A percentile compares a stretch with the other conserved stretches of the same genome.
Conservation (phyloP, 2,888 invertebrate genomes). For the Himalopsyche tibetana region DNA sequence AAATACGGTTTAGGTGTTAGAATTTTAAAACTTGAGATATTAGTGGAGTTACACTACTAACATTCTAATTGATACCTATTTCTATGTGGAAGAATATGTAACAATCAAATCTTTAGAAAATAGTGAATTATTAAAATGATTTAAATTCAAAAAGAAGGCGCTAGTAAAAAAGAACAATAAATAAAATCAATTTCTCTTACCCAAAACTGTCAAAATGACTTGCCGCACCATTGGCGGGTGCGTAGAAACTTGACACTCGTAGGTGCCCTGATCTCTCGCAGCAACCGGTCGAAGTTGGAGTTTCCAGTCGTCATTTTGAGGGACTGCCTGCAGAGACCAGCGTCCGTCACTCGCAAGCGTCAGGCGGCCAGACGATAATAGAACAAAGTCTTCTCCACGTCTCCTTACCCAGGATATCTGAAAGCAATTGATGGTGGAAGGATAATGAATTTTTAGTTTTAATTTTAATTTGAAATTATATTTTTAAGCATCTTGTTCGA, state of each 20-base stretch:
- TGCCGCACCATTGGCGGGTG: constrained; percentile 85
- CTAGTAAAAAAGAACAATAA: not conserved
- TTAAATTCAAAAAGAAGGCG: no score
- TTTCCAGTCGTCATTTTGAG: constrained; percentile 85
- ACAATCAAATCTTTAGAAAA: no score
- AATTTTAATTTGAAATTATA: no score
- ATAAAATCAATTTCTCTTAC: constrained; percentile 74
- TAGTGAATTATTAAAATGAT: no score
- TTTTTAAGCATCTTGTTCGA: no score
- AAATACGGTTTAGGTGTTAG: no score
- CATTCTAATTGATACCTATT: no score
- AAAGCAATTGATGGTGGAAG: constrained; percentile 52
- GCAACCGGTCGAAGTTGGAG: constrained; percentile 84
- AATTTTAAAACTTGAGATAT: no score
- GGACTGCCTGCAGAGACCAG: constrained; percentile 82
- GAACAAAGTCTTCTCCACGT: constrained; percentile 81
- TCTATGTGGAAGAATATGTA: no score
- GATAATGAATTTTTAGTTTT: no score
- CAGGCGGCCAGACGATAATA: constrained; percentile 83
- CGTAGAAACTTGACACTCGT: constrained; percentile 88
- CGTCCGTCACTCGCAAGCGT: constrained; percentile 82
- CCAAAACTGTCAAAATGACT: constrained; percentile 83
- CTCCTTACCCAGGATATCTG: constrained; percentile 85
- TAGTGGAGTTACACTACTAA: no score
- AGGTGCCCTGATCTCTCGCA: constrained; percentile 86